Base-by-base conservation (phyloP, 53 echinoderm and acorn worm genomes). In the Pentamera pediparva region DNA sequence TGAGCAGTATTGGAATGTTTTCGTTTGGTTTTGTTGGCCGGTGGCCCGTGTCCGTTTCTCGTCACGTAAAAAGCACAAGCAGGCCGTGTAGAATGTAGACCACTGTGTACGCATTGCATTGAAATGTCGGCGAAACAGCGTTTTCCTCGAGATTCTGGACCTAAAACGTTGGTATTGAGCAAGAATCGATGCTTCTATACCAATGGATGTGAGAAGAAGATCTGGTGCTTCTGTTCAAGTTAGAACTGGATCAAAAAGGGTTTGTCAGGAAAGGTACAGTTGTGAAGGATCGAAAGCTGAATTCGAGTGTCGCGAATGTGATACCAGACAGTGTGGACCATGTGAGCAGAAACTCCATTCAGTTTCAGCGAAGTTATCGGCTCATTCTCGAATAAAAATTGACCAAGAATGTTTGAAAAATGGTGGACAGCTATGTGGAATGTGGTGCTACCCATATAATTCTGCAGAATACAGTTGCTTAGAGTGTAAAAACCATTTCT, bases 381-480 rank as follows among this genome's bases (percentile, higher is more conserved):
- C 74, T 56, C 94, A 94, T 65, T 76, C 76, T 34, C 87, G 94
- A 0, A 53, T 40, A n/a, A 84, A 76, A 89, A 93, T 93, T 62
- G 85, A 76, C 65, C 84, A 80, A 59, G 69, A 60, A 1, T 65
- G 74, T 48, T 84, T 78, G 21, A 74, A 83, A 35, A 75, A 76
- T 35, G 80, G 80, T 11, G 54, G 70, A 0, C 73, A 74, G 41
- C 60, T 64, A 65, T 90, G 94, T 89, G 86, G 80, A 9, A 87
- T 90, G 75, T 90, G 89, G 85, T 89, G 89, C 62, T 81, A 78
- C 39, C 94, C 94, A 12, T 76, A 84, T 56, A 94, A 86, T 50
- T 75, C 81, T 58, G 94, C 90, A 29, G 84, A 84, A 58, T 85
- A 51, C 52, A 84, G 79, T 17, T 94, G 94, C 30, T 56, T 87